Percentiles rank a stretch among this genome's conserved stretches.
phyloP scores from a whole-genome alignment of 2,888 invertebrate species.

The Xanthostigma xanthostigma region DNA sequence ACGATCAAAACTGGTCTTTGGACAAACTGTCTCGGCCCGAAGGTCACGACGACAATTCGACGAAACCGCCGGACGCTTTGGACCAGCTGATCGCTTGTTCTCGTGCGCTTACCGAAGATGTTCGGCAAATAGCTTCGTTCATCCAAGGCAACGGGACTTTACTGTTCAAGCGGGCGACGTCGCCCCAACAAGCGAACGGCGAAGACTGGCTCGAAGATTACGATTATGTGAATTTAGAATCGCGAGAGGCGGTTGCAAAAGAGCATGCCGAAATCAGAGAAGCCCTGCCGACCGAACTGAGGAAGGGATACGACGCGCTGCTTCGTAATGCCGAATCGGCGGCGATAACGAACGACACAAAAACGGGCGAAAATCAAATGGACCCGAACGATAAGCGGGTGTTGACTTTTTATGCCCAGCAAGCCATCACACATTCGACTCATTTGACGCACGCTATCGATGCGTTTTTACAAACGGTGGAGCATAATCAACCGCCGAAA shows the following conservation, averaged over 20 bases:
- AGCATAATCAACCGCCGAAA: constrained; percentile 86
- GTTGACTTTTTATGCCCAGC: constrained; percentile 74
- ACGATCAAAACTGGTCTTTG: constrained; percentile 65
- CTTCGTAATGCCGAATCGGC: constrained; percentile 56
- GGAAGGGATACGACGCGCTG: constrained; percentile 59
- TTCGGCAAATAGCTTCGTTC: constrained; percentile 76
- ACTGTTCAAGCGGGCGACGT: constrained; percentile 50
- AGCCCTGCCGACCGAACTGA: constrained; percentile 54
- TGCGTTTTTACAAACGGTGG: constrained; percentile 80
- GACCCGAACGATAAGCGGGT: constrained; percentile 71
- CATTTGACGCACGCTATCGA: constrained; percentile 81
- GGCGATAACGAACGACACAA: constrained; percentile 36
- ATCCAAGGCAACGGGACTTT: constrained; percentile 75
- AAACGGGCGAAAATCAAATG: constrained; percentile 34
- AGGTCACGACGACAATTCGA: constrained; percentile 29
- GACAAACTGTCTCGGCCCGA: constrained; percentile 35
- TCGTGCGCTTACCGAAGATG: constrained; percentile 75
- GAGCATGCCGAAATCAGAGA: constrained; percentile 61
- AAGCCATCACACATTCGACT: constrained; percentile 71
- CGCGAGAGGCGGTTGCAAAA: constrained; percentile 52
- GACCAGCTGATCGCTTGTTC: constrained; percentile 82
- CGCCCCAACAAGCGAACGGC: constrained; percentile 24
- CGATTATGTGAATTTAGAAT: constrained; percentile 78
- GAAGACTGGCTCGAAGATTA: constrained; percentile 70
- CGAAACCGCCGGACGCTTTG: constrained; percentile 60